phyloP scores from a whole-genome alignment of 2,113 vertebrate species.

The Maccullochella peelii region DNA sequence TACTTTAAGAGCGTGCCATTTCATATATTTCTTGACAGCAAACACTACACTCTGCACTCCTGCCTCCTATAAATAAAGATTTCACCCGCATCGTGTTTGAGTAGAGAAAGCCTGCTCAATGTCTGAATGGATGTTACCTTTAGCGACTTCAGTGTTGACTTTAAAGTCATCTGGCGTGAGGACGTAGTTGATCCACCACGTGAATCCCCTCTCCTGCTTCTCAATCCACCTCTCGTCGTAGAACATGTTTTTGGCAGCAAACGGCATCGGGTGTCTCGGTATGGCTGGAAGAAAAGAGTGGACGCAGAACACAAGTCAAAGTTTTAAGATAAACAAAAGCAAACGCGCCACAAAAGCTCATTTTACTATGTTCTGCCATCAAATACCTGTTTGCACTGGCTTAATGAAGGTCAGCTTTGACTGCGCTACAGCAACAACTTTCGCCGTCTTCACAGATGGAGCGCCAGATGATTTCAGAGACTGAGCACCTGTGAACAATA shows the following conservation, averaged over 20 bases:
- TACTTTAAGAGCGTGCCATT: background rate
- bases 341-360: too few relatives aligned
- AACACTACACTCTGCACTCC: background rate
- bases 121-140: conserved; percentile 82
- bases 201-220: conserved; percentile 94
- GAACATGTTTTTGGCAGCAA: conserved; percentile 97
- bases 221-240: conserved; percentile 97
- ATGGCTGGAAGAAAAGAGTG: conserved; percentile 80
- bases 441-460: conserved; percentile 61
- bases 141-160: conserved; percentile 87
- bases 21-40: background rate
- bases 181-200: conserved; percentile 97
- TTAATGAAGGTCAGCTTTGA: conserved; percentile 90
- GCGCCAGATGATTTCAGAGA: conserved; percentile 56
- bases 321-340: background rate
- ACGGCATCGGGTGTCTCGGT: conserved; percentile 95
- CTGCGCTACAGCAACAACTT: conserved; percentile 87
- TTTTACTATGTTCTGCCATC: background rate
- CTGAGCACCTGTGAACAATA: conserved; percentile 49
- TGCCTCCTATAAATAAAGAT: background rate
- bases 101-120: background rate
- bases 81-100: background rate
- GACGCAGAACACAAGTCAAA: rapidly evolving
- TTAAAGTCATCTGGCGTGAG: conserved; percentile 95
- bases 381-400: conserved; percentile 87